A percentile compares a stretch with the other conserved stretches of the same genome.
Conservation (phyloP, 2,797 vertebrate species). For the Chelonia mydas region DNA sequence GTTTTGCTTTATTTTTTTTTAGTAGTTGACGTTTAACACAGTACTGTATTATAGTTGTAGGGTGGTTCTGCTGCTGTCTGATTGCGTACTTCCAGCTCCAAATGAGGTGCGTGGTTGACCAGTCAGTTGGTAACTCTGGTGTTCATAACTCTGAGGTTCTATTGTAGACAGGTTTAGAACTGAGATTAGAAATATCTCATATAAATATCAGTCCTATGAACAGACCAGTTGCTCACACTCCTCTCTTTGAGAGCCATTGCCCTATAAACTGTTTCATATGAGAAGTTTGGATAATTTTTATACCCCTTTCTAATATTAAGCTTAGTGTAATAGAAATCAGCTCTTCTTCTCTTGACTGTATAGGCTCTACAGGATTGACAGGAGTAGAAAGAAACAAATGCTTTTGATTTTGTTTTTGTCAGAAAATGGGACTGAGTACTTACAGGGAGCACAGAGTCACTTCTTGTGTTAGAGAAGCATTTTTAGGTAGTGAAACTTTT, state of each 20-base stretch:
- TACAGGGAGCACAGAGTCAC: background rate
- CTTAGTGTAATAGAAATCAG: background rate
- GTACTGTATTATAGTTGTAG: no score
- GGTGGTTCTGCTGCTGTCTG: no score
- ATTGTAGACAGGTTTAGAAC: background rate
- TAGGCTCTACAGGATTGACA: background rate
- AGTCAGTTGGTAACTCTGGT: no score
- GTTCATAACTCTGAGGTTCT: no score
- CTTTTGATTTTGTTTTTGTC: background rate
- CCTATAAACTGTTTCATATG: background rate
- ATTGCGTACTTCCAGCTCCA: no score
- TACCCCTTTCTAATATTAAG: background rate
- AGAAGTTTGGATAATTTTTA: conserved; percentile 6
- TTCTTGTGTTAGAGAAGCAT: background rate
- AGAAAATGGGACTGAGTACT: background rate
- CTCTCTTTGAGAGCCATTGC: background rate
- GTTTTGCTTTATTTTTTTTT: no score
- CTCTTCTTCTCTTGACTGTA: background rate
- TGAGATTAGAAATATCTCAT: background rate
- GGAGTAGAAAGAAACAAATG: background rate
- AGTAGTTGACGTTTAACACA: no score
- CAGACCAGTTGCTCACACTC: background rate
- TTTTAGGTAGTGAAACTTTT: background rate
- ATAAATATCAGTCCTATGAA: background rate
- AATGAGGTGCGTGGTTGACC: no score